Percentiles rank a stretch among this genome's conserved stretches.
Conservation (phyloP, 2,113 vertebrate genomes). For the Melanerpes aurifrons region DNA sequence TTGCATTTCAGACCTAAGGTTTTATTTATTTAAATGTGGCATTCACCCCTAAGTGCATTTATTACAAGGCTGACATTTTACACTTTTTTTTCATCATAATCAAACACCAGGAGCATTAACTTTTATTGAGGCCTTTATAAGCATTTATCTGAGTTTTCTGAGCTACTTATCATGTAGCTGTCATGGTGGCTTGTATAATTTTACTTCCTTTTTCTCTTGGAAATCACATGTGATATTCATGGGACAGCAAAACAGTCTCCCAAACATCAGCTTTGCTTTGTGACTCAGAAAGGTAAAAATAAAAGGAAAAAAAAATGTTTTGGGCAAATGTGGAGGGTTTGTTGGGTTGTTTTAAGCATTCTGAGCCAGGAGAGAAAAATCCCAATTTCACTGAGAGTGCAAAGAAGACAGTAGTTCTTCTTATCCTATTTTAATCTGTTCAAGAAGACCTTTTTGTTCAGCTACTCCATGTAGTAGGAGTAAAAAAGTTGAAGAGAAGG, state of each 20-base stretch:
- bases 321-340: fast-evolving
- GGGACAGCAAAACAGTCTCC: not conserved
- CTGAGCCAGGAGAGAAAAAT: not conserved
- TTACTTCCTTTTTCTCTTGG: not conserved
- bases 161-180: slow-evolving; percentile 7
- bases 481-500: not conserved
- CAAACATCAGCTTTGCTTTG: not conserved
- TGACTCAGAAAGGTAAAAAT: not conserved
- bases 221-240: not conserved
- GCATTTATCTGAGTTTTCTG: slow-evolving; percentile 44
- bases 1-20: slow-evolving; percentile 31
- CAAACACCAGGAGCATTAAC: slow-evolving; percentile 45
- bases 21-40: slow-evolving; percentile 67
- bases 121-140: slow-evolving; percentile 57
- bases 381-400: not conserved
- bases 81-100: slow-evolving; percentile 8
- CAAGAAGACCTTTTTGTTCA: not conserved
- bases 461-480: not conserved
- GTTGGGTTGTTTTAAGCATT: not conserved
- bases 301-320: not conserved
- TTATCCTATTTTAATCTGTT: not conserved
- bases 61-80: slow-evolving; percentile 61
- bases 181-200: not conserved
- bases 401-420: not conserved
- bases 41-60: slow-evolving; percentile 61